phyloP scores from a whole-genome alignment of 2,797 vertebrate genomes.

The Cynodonichthys magdalenae region DNA sequence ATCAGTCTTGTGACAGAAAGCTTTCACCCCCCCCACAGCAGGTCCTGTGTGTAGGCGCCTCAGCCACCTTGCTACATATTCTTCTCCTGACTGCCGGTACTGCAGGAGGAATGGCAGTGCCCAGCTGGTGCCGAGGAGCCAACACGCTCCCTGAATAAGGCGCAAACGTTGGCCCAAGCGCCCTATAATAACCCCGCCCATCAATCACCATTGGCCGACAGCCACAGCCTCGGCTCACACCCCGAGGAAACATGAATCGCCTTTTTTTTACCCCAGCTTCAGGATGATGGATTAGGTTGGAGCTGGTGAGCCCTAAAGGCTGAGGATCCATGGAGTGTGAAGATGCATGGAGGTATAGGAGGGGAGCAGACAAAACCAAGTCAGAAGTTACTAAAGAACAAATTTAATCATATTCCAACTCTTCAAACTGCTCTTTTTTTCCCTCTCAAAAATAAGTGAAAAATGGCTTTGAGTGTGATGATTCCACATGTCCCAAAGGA shows the following conservation, averaged over 20 bases:
- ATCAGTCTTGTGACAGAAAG: conserved; percentile 34
- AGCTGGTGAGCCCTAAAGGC: conserved; percentile 51
- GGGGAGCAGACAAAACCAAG: conserved; percentile 10
- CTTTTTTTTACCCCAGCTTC: conserved; percentile 41
- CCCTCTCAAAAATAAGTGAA: conserved; percentile 8
- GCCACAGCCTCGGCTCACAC: conserved; percentile 39
- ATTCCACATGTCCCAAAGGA: conserved; percentile 6
- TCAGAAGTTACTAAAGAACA: conserved; percentile 36
- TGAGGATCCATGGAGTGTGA: conserved; percentile 63
- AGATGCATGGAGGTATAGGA: conserved; percentile 34
- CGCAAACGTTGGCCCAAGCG: conserved; percentile 61
- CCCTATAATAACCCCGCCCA: conserved; percentile 65
- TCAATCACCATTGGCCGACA: conserved; percentile 74
- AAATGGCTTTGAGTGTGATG: conserved; percentile 9
- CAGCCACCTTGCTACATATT: conserved; percentile 1
- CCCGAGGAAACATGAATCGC: conserved; percentile 67
- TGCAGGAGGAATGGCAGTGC: conserved; percentile 20
- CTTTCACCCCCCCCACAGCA: conserved; percentile 30
- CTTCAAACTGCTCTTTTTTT: conserved; percentile 20
- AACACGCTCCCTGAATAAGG: conserved; percentile 27
- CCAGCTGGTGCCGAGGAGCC: conserved; percentile 42
- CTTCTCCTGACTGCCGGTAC: conserved; percentile 17
- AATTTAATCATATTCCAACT: conserved; percentile 34
- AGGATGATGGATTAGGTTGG: conserved; percentile 76
- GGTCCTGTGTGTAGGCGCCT: conserved; percentile 18